Evolutionary conservation across 1,140 invertebrate species (phyloP).

Genomic region (Glomeris maerens): DNA sequence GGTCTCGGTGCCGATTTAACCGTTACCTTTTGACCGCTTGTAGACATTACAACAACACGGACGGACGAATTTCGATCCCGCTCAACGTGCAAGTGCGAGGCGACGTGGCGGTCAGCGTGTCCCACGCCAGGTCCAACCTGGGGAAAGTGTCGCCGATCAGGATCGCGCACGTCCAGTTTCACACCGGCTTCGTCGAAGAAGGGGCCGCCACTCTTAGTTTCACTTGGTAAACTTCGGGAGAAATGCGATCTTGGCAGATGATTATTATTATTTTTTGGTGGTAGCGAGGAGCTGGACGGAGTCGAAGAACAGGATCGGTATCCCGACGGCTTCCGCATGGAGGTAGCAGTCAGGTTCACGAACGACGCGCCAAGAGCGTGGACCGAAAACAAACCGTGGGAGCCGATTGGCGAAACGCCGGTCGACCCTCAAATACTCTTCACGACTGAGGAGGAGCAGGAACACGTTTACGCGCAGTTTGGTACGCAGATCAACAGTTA

Average conservation of each 20-base stretch:
- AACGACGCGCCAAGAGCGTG: conserved; percentile 42
- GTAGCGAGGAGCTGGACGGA: conserved; percentile 60
- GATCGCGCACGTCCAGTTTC: conserved; percentile 73
- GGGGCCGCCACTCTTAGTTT: conserved; percentile 58
- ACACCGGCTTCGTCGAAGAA: conserved; percentile 67
- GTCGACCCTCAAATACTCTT: conserved; percentile 52
- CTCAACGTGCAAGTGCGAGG: conserved; percentile 53
- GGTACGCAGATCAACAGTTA: conserved; percentile 27
- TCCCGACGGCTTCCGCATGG: conserved; percentile 54
- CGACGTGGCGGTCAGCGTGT: conserved; percentile 65
- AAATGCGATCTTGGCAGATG: not conserved
- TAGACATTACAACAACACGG: conserved; percentile 3
- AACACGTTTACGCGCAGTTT: conserved; percentile 66
- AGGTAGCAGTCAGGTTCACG: conserved; percentile 52
- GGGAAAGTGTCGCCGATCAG: conserved; percentile 69
- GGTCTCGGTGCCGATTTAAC: not conserved
- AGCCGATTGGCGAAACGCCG: conserved; percentile 39
- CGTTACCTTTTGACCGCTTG: not conserved
- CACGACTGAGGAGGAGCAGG: conserved; percentile 61
- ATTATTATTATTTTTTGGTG: conserved; percentile 17
- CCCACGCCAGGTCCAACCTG: conserved; percentile 73
- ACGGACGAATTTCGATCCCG: conserved; percentile 21
- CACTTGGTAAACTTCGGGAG: conserved; percentile 39
- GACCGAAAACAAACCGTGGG: conserved; percentile 53
- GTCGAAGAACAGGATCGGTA: conserved; percentile 64